Conservation (phyloP, 2,888 invertebrate genomes). For the Hedya salicella region DNA sequence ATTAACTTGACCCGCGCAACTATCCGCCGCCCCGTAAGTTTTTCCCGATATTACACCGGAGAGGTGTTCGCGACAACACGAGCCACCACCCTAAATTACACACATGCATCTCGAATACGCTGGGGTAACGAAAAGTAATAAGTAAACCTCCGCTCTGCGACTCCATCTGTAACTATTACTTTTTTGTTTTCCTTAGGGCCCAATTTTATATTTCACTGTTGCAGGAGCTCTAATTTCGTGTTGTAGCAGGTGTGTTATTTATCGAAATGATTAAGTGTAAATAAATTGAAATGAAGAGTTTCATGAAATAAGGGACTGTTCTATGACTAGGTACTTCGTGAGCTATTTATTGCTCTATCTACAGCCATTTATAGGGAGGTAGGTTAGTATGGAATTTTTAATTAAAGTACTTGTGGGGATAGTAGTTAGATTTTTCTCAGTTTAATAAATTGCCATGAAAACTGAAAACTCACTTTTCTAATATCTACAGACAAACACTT, state of each 20-base stretch:
- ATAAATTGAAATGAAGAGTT: slow-evolving; percentile 2
- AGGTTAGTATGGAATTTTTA: slow-evolving; percentile 70
- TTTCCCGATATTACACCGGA: slow-evolving; percentile 80
- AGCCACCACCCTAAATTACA: slow-evolving; percentile 59
- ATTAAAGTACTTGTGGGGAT: slow-evolving; percentile 64
- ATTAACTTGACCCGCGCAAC: slow-evolving; percentile 83
- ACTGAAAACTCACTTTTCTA: slow-evolving; percentile 59
- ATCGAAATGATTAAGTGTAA: slow-evolving; percentile 8
- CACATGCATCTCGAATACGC: slow-evolving; percentile 50
- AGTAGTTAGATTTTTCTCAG: slow-evolving; percentile 66
- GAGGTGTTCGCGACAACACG: slow-evolving; percentile 67
- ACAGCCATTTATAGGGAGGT: too few relatives aligned
- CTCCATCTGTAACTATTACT: slow-evolving; percentile 37
- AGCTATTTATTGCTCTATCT: background rate
- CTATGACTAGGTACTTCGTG: background rate
- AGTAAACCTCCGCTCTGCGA: slow-evolving; percentile 34
- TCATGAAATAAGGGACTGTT: background rate
- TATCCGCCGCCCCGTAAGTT: slow-evolving; percentile 77
- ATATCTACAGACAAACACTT: slow-evolving; percentile 60
- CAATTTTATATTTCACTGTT: slow-evolving; percentile 31
- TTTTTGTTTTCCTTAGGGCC: slow-evolving; percentile 34
- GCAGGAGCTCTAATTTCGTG: slow-evolving; percentile 11
- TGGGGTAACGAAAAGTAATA: slow-evolving; percentile 49
- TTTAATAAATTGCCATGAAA: slow-evolving; percentile 67
- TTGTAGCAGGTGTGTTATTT: slow-evolving; percentile 33